Evolutionary conservation across 2,797 vertebrate species (phyloP), one percentile per base, ranked within the genome.

Genomic region (Harpagifer antarcticus): DNA sequence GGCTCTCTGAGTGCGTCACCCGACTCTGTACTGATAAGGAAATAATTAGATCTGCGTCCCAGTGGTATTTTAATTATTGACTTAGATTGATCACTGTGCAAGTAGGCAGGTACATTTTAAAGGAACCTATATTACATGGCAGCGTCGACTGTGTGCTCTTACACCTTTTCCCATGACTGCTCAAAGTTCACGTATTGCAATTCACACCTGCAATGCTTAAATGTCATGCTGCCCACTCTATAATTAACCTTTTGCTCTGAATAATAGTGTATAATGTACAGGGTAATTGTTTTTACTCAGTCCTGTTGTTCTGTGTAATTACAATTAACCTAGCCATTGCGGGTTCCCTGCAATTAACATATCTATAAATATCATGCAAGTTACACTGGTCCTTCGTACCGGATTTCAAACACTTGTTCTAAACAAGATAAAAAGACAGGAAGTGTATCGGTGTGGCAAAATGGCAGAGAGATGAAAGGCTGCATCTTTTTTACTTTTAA

Each of bases 31-130:
- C 72, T 66, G 56, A 78, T 74, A 43, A 72, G 69, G 44, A 77
- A 58, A 63, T 85, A 81, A 83, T 84, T 76, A 81, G 23, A 45
- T 66, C 44, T 67, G 61, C 2, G 0, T 57, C n/a, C 20, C 49
- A 48, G 45, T 63, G 69, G 15, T 61, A 60, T 78, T 86, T 80
- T 59, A 63, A 74, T 74, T 71, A 82, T 62, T 70, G 57, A 64
- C 60, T 42, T 10, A 1, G 54, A 72, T 56, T 74, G 52, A 69
- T 79, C 59, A 52, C 20, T 31, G 44, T 16, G 33, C 12, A 68
- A 78, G 75, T 53, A 42, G 8, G 45, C 16, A n/a, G 53, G 44
- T 20, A 43, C 33, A 78, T 71, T 74, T 78, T 60, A 63, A 65
- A 49, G 5, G n/a, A 75, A 63, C 56, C 9, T 4, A 12, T 68